Base-by-base conservation (phyloP, 2,888 invertebrate genomes). In the Lathronympha strigana region DNA sequence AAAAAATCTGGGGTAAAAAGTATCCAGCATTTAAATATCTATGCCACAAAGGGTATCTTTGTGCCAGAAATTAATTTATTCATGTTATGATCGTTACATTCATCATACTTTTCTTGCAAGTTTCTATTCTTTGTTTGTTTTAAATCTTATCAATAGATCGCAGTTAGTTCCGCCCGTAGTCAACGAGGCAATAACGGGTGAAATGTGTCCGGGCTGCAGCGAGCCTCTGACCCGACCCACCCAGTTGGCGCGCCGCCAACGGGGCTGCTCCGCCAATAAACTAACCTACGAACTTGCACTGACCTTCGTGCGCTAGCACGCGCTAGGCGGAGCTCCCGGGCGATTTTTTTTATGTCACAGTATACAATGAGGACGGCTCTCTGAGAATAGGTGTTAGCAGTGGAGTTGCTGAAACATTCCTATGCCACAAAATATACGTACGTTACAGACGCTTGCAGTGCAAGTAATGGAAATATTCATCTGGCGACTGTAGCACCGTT, bases 201-300 rank as follows among this genome's bases (percentile, higher is more conserved):
- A 60, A 53, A 60, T 60, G 53, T 60, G 47, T 43, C 43, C 50
- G 6, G n/a, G 28, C 55, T n/a, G 36, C 25, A 23, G 13, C 36
- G 36, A 51, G 19, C 23, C 1, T 13, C 13, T n/a, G 47, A 47
- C 4, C 36, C 33, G 15, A 36, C 40, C 55, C 57, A 51, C 66
- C 66, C 40, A 66, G 60, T 66, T 66, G 66, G 66, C 66, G 4
- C 40, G 17, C 47, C 36, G 66, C 66, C 66, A 66, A 61, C 40
- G 6, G 28, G 53, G 66, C 66, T 54, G 47, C 40, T 54, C 53
- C 38, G 54, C 6, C 49, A 53, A 60, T 66, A 61, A 53, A 54
- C 40, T 47, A 28, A 51, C 40, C 64, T 49, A 61, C 66, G 60
- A 66, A 66, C 66, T 53, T 49, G 45, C 60, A 54, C 66, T 66